Evolutionary conservation across 2,888 invertebrate species (phyloP), one percentile per base, ranked within the genome.

Genomic region (Siphonodentalium dalli): DNA sequence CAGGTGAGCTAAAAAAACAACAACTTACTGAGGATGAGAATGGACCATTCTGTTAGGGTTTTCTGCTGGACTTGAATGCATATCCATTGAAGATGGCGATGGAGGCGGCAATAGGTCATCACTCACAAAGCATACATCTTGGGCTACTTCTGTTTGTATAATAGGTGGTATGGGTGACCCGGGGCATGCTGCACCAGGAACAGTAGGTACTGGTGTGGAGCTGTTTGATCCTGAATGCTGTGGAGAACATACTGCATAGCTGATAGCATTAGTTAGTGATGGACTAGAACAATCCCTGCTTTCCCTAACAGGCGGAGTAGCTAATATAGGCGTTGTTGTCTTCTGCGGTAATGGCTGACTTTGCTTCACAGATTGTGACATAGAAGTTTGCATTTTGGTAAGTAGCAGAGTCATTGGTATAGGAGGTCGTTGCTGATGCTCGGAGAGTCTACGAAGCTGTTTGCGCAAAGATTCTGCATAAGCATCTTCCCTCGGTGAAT

Each of bases 371-470:
- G 72, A 70, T 42, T 72, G 72, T 9, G 71, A 60, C 37, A 66
- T 48, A 4, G 54, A 54, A 43, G 58, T 53, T 18, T 64, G 61
- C 37, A 64, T 57, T 34, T 63, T 63, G 9, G 65, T 62, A 20
- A 65, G 56, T 24, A 64, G 57, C n/a, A 65, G 59, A 46, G 55
- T 58, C 68, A 68, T 68, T 24, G 62, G 39, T 11, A 53, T 55
- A 23, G 66, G 55, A 29, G 55, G 57, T 29, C 49, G 43, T 33
- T 54, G 48, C 29, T 63, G 67, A 23, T 70, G 72, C 31, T 71
- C 65, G 66, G 68, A 79, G 71, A 65, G 81, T 68, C 58, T 78
- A 75, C 52, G 78, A 64, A 63, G 79, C 74, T 63, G 78, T 34
- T 61, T 66, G 6, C 75, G 65, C 15, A 75, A 52, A 55, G 70